Evolutionary conservation across 2,888 invertebrate genomes (phyloP).

Genomic region (Agonum fuliginosum): DNA sequence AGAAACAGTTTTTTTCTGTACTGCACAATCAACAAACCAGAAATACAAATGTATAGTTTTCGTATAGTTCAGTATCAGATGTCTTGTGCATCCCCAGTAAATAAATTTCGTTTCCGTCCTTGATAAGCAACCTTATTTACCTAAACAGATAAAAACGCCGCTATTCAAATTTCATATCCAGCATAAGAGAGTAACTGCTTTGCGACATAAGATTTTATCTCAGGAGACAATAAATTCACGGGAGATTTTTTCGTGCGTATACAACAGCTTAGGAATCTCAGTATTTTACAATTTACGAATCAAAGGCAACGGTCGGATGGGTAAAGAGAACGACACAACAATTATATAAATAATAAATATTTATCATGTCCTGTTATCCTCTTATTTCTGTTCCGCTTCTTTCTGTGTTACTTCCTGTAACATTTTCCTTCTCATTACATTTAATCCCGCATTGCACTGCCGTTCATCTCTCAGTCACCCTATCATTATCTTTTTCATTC

Average conservation of each 20-base stretch:
- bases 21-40: no score
- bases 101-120: background rate
- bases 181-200: background rate
- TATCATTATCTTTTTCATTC: conserved; percentile 59
- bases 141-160: background rate
- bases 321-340: conserved; percentile 62
- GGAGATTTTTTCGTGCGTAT: background rate
- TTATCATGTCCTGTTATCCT: conserved; percentile 70
- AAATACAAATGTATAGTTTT: no score
- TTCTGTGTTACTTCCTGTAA: conserved; percentile 68
- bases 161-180: background rate
- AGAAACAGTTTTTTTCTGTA: no score
- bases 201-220: background rate
- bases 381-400: conserved; percentile 70
- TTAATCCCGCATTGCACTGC: conserved; percentile 66
- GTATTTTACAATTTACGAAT: background rate
- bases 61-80: no score
- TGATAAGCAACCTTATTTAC: background rate
- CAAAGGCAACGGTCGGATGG: conserved; percentile 45
- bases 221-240: conserved; percentile 4
- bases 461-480: conserved; percentile 57
- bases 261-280: background rate
- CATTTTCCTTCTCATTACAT: conserved; percentile 69
- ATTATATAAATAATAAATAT: conserved; percentile 71
- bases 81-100: no score